Conservation (phyloP, 1,140 invertebrate genomes). For the Aporrectodea caliginosa region DNA sequence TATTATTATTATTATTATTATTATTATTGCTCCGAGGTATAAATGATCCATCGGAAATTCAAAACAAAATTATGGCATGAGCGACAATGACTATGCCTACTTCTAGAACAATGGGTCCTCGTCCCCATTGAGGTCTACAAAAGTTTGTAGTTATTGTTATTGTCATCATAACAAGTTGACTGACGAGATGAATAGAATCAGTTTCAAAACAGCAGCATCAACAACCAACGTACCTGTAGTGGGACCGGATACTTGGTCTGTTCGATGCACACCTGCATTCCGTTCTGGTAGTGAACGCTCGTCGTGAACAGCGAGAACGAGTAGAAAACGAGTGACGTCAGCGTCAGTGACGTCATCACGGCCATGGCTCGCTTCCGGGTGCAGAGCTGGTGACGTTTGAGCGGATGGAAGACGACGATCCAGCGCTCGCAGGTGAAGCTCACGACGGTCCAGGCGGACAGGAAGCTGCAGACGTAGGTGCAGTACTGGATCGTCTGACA, state of each 20-base stretch:
- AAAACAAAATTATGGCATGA: no score
- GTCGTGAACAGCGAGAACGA: constrained; percentile 59
- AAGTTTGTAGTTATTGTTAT: no score
- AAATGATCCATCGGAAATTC: no score
- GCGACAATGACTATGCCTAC: no score
- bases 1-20: constrained; percentile 4
- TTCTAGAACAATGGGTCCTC: no score
- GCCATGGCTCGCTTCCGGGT: constrained; percentile 68
- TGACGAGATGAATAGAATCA: no score
- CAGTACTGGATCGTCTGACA: constrained; percentile 70
- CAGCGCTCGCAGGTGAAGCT: constrained; percentile 78
- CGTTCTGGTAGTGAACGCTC: background rate
- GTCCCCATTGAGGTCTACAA: no score
- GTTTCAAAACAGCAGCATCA: no score
- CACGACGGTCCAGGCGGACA: constrained; percentile 76
- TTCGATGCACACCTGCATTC: background rate
- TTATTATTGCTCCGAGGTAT: background rate
- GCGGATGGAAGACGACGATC: constrained; percentile 70
- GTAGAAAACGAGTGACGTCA: constrained; percentile 61
- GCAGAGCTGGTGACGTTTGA: constrained; percentile 69
- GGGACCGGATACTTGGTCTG: background rate
- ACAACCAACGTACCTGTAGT: background rate
- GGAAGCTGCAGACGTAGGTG: constrained; percentile 65
- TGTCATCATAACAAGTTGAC: no score
- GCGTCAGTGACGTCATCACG: constrained; percentile 57